Base-by-base conservation (phyloP, 2,888 invertebrate species). In the Podotricha telesiphe region DNA sequence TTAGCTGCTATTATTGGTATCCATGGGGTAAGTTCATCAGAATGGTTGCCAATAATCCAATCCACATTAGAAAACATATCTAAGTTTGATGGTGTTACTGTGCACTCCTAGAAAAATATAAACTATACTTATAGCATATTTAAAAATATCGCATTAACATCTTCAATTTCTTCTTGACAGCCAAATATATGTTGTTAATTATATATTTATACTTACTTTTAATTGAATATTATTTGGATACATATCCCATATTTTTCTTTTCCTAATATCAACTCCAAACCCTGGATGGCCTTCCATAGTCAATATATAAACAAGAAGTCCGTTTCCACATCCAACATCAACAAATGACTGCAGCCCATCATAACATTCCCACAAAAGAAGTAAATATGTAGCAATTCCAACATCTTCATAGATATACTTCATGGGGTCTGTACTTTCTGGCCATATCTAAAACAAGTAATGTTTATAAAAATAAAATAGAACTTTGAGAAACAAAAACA, bases 11-110 rank as follows among this genome's bases (percentile, higher is more conserved):
- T 95, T 0, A 99, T 96, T 20, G 99, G 98, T 79, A 99, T 96
- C 99, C 99, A 99, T 0, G 99, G 99, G 10, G 99, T 99, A n/a
- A 99, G 89, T 86, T 99, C 99, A 93, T 99, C 99, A 15, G 99
- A 98, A 93, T 99, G 99, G 89, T 99, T 99, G 64, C 99, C 99
- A 83, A 99, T 98, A 63, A 99, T 90, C 98, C 99, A 99, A 81
- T 98, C 96, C 37, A 94, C 94, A n/a, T 95, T 94, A 10, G 96
- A 94, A 80, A 96, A 97, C 53, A 94, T 81, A 72, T 94, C 93
- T 63, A 94, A 83, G 73, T 95, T 94, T 11, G 95, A 95, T 59
- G 97, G 97, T 69, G 94, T 94, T 66, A 98, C 94, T 3, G 95
- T 94, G 78, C 86, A 91, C 74, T 95, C 95, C 96, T 96, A 77